Evolutionary conservation across 1,140 invertebrate species (phyloP), one percentile per base, ranked within the genome.

Genomic region (Geopemphigus sp.): DNA sequence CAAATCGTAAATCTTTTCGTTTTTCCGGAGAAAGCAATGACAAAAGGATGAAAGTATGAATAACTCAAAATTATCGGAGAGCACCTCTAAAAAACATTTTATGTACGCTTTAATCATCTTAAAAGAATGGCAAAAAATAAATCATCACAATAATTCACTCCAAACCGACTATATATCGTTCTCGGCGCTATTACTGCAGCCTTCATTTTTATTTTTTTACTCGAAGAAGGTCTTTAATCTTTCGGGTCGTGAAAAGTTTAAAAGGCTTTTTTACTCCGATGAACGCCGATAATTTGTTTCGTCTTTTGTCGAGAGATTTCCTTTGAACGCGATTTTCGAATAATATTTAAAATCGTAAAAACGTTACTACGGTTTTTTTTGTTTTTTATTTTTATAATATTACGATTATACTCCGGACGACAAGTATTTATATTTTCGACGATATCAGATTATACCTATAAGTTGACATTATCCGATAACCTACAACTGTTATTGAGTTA

Each of bases 191-290:
- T 59, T 50, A 76, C 22, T 59, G 39, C 22, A 59, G 22, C 57
- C 29, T 54, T 73, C 12, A n/a, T 22, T 39, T 76, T 24, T 39
- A 57, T 76, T 74, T 64, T 57, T 76, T 59, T 59, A 39, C 10
- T 39, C 17, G 24, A 11, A 76, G 54, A 19, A 76, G 29, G 29
- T 24, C 54, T 59, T 76, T 76, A 76, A 76, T 76, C 72, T 59
- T 39, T 76, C 24, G 72, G 72, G 29, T 73, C 54, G 32, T 73
- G 54, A 32, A 56, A 56, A 22, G 50, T 17, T 56, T 39, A 32
- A 56, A 73, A 57, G 56, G 47, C 17, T 56, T 59, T 73, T 57
- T 76, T 59, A 56, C 54, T 24, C 47, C 29, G 68, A 72, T 72
- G 19, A n/a, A 54, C 24, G 22, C 72, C 29, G 54, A 74, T 74